Percentiles rank a stretch among this genome's conserved stretches.
These are phyloP conservation scores for Vombatus ursinus DNA, from an alignment of 2,113 vertebrate genomes.

Conservation along the genomic window DNA sequence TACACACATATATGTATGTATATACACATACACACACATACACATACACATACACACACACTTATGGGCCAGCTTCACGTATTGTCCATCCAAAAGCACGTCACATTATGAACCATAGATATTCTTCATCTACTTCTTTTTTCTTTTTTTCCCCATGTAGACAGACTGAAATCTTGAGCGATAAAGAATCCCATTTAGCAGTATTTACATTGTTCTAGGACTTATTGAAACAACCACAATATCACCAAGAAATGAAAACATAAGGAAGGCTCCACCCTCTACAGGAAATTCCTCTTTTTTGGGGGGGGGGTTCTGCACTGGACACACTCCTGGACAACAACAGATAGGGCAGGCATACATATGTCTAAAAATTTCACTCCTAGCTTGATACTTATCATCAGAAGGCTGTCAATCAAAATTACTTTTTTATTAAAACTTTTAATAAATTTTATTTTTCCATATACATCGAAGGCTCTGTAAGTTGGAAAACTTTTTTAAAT, in stretches of 20 bases:
- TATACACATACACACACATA: too few relatives aligned
- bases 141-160: too few relatives aligned
- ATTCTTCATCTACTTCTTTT: too few relatives aligned
- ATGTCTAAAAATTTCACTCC: neutral
- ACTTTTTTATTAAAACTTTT: neutral
- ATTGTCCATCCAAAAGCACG: too few relatives aligned
- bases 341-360: neutral
- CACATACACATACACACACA: too few relatives aligned
- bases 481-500: neutral
- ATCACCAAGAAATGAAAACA: neutral
- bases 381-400: neutral
- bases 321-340: neutral
- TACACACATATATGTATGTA: too few relatives aligned
- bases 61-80: too few relatives aligned
- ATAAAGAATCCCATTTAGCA: too few relatives aligned
- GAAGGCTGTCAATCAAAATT: neutral
- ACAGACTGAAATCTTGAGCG: too few relatives aligned
- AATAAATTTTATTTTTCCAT: neutral
- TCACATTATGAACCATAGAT: too few relatives aligned
- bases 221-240: neutral
- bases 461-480: neutral
- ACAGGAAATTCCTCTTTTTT: neutral
- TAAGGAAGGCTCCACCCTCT: neutral
- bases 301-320: neutral
- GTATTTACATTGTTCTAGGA: neutral